phyloP scores from a whole-genome alignment of 1,140 invertebrate species.

The Ceratina calcarata region DNA sequence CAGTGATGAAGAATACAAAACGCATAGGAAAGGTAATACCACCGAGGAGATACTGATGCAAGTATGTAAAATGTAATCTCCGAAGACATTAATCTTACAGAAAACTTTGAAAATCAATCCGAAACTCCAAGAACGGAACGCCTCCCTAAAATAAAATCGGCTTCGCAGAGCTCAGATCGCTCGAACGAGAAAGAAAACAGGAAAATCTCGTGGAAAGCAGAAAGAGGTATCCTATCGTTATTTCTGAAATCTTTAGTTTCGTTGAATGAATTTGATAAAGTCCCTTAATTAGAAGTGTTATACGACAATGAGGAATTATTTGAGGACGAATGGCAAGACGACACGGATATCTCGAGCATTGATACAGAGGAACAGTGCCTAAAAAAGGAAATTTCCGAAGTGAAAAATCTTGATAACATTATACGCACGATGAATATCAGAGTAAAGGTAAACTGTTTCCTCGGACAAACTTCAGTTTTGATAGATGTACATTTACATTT shows the following conservation, averaged over 20 bases:
- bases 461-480: background rate
- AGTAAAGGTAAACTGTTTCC: conserved; percentile 49
- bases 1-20: conserved; percentile 56
- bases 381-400: conserved; percentile 43
- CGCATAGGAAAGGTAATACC: background rate
- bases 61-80: background rate
- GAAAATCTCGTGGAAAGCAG: conserved; percentile 59
- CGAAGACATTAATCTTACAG: conserved; percentile 2
- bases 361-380: conserved; percentile 1
- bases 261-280: background rate
- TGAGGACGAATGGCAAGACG: background rate
- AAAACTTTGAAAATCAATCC: background rate
- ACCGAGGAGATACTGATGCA: background rate
- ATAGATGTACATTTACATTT: background rate
- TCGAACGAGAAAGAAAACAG: conserved; percentile 5
- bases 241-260: background rate
- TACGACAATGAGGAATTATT: background rate
- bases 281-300: background rate
- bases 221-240: conserved; percentile 44
- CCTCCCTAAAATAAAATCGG: background rate
- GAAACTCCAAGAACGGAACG: background rate
- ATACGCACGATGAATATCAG: conserved; percentile 45
- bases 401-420: conserved; percentile 52
- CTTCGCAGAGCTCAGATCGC: background rate
- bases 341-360: background rate